Conservation (phyloP, 2,113 vertebrate genomes). For the Hyperopisus bebe region DNA sequence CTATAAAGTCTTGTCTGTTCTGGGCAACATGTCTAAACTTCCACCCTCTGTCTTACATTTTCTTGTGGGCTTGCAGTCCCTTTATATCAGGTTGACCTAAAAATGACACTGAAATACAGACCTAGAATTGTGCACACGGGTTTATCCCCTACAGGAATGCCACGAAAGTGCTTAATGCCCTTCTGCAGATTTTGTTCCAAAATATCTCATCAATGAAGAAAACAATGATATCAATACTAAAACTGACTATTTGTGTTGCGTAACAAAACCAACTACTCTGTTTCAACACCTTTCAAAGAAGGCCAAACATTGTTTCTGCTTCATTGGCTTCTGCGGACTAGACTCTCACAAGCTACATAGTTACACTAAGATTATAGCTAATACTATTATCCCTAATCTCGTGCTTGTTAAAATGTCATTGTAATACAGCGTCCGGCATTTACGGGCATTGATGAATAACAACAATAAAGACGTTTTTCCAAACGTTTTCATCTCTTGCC, state of each 20-base stretch:
- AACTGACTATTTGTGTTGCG: background rate
- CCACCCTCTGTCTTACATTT: background rate
- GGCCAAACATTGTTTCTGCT: background rate
- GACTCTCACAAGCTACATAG: background rate
- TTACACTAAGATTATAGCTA: background rate
- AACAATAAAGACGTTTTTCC: background rate
- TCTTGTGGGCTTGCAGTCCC: background rate
- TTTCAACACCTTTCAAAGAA: background rate
- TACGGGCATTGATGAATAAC: background rate
- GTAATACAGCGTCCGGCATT: background rate
- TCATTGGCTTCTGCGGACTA: background rate
- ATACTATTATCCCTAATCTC: background rate
- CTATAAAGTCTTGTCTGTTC: background rate
- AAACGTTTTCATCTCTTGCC: background rate
- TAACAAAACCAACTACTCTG: background rate
- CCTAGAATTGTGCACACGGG: background rate
- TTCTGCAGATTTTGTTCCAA: background rate
- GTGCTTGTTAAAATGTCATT: background rate
- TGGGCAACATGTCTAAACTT: background rate
- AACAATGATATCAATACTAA: background rate
- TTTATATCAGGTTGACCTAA: background rate
- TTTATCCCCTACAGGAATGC: background rate
- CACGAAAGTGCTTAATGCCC: background rate
- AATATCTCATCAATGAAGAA: background rate
- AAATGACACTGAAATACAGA: background rate